phyloP scores from a whole-genome alignment of 2,888 invertebrate genomes.

The Oeneis ivallda region DNA sequence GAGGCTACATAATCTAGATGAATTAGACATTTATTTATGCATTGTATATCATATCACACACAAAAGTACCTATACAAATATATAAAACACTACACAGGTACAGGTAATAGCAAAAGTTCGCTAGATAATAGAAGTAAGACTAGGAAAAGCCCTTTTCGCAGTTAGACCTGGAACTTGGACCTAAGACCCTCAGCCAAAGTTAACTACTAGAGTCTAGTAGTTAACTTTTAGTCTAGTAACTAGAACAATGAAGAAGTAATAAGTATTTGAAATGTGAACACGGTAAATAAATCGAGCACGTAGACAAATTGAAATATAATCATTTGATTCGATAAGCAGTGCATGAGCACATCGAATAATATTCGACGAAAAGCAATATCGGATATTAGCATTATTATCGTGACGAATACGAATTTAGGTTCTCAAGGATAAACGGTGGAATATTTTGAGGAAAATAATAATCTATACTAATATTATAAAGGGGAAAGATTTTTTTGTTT shows the following conservation, averaged over 20 bases:
- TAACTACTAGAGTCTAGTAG: too few relatives aligned
- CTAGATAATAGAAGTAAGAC: too few relatives aligned
- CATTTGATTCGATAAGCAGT: slow-evolving; percentile 9
- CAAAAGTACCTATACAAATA: not conserved
- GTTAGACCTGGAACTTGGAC: too few relatives aligned
- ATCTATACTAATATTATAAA: too few relatives aligned
- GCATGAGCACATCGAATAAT: not conserved
- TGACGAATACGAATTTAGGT: slow-evolving; percentile 2
- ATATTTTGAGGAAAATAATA: not conserved
- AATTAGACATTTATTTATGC: not conserved
- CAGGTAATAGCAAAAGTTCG: slow-evolving; percentile 1
- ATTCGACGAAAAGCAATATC: not conserved
- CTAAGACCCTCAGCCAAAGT: too few relatives aligned
- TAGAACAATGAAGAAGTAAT: too few relatives aligned
- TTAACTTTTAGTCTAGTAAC: too few relatives aligned
- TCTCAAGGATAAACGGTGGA: not conserved
- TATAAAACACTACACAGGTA: not conserved
- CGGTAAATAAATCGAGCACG: too few relatives aligned
- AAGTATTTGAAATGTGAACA: too few relatives aligned
- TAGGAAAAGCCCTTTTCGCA: too few relatives aligned
- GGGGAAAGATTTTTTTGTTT: too few relatives aligned
- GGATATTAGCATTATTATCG: not conserved
- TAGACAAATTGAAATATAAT: not conserved
- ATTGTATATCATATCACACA: too few relatives aligned
- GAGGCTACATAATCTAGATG: not conserved